Evolutionary conservation across 92 coral and sea anemone species (phyloP).

Genomic region (Hydrozoanthus gracilis): DNA sequence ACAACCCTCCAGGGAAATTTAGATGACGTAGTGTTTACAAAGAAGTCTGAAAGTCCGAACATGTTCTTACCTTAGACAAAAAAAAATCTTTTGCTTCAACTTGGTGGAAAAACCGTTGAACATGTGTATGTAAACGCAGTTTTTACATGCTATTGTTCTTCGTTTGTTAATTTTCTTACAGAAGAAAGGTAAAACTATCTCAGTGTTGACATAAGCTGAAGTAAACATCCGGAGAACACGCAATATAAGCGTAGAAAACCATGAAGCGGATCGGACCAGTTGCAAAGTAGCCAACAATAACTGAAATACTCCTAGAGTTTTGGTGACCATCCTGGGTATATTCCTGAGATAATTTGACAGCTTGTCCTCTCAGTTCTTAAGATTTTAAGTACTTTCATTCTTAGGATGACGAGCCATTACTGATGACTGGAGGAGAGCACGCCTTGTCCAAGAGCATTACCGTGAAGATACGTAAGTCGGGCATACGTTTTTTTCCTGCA

Average conservation of each 20-base stretch:
- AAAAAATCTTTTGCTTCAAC: background rate
- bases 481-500: background rate
- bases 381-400: background rate
- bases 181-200: no score
- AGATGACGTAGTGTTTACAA: background rate
- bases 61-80: background rate
- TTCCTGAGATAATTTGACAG: constrained; percentile 58
- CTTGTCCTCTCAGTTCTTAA: background rate
- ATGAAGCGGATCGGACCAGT: no score
- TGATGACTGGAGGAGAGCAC: constrained; percentile 86
- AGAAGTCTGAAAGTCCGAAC: background rate
- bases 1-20: background rate
- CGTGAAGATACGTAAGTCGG: constrained; percentile 71
- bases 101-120: background rate
- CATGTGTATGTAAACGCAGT: background rate
- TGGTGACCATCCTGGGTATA: constrained; percentile 28
- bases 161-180: background rate
- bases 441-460: constrained; percentile 64
- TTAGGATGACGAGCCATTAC: constrained; percentile 77
- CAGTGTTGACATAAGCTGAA: no score
- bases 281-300: no score
- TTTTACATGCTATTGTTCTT: background rate
- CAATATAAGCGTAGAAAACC: no score
- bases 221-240: no score
- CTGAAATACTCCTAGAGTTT: no score